Percentiles rank a stretch among this genome's conserved stretches.
These are phyloP conservation scores for Myotis daubentonii DNA, from an alignment of 2,797 vertebrate genomes.

Conservation along the genomic window DNA sequence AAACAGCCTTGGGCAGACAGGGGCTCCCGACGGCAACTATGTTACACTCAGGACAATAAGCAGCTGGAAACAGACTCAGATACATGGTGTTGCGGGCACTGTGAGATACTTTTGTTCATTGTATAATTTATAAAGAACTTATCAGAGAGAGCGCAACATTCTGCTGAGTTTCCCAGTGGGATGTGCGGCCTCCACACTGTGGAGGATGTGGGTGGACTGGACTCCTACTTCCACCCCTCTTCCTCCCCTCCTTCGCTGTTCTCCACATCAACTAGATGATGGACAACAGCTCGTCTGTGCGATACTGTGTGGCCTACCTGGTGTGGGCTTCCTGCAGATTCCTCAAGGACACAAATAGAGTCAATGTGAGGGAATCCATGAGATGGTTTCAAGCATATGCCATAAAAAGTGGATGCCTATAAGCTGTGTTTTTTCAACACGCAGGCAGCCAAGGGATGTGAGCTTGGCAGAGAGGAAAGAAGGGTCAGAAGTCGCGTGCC, in stretches of 20 bases:
- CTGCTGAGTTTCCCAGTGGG: constrained; percentile 6
- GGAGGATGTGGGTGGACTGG: not conserved
- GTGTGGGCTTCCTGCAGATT: not conserved
- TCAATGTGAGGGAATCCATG: not conserved
- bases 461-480: not conserved
- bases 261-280: not conserved
- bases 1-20: constrained; percentile 60
- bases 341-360: not conserved
- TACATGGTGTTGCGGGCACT: not conserved
- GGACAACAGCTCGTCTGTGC: not conserved
- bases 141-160: constrained; percentile 75
- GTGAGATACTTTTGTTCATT: constrained; percentile 59
- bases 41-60: not conserved
- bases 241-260: constrained; percentile 54
- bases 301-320: not conserved
- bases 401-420: not conserved
- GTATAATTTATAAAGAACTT: constrained; percentile 70
- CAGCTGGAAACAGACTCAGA: constrained; percentile 35
- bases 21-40: not conserved
- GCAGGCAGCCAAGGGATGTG: not conserved
- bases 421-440: not conserved
- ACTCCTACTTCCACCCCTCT: not conserved
- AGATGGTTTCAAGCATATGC: not conserved
- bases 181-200: not conserved
- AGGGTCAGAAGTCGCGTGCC: not conserved